phyloP scores from a whole-genome alignment of 2,888 invertebrate genomes.

The Caenorhabditis becei region DNA sequence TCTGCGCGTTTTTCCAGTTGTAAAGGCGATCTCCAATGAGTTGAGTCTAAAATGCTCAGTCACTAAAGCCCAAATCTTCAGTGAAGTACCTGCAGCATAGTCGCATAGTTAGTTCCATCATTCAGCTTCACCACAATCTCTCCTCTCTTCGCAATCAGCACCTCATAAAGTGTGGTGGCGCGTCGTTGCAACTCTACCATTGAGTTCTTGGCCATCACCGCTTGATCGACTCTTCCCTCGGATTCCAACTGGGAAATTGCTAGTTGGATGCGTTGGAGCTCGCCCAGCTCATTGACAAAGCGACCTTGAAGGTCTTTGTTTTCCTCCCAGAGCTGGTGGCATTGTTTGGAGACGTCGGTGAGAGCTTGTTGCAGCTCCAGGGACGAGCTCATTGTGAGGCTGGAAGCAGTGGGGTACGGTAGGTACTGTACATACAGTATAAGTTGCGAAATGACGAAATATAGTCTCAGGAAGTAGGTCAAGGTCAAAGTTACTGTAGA shows the following conservation, averaged over 20 bases:
- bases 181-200: slow-evolving; percentile 76
- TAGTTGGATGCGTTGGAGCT: slow-evolving; percentile 79
- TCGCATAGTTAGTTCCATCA: slow-evolving; percentile 77
- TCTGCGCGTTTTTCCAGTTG: slow-evolving; percentile 81
- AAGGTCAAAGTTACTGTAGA: no score
- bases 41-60: slow-evolving; percentile 69
- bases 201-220: slow-evolving; percentile 59
- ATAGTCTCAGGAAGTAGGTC: no score
- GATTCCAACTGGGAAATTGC: slow-evolving; percentile 75
- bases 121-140: slow-evolving; percentile 74
- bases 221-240: slow-evolving; percentile 75
- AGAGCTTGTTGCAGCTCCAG: slow-evolving; percentile 68
- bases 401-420: background rate
- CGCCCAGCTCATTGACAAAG: slow-evolving; percentile 80
- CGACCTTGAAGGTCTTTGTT: slow-evolving; percentile 79
- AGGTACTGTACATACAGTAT: background rate
- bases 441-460: no score
- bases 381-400: slow-evolving; percentile 40
- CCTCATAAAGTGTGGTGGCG: slow-evolving; percentile 77
- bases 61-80: background rate
- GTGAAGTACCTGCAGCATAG: slow-evolving; percentile 65
- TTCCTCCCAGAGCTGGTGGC: slow-evolving; percentile 80
- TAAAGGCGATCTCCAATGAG: slow-evolving; percentile 77
- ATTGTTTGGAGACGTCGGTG: slow-evolving; percentile 73
- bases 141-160: slow-evolving; percentile 55